Conservation (phyloP, 2,888 invertebrate species). For the Chironomus tentans region DNA sequence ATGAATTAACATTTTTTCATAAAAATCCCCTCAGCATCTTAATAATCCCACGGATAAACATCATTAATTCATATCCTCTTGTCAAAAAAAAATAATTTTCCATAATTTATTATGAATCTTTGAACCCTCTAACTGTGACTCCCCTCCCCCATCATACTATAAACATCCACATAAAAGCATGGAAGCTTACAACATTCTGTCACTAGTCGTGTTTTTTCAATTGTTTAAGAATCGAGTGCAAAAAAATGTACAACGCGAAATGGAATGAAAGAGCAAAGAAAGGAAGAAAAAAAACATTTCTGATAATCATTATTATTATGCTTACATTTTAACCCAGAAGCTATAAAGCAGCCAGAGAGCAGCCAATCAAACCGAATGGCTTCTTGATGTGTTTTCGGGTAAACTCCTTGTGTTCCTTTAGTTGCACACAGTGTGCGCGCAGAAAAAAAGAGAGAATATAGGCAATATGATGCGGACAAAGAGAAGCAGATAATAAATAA, state of each 20-base stretch:
- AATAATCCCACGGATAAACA: too few species aligned
- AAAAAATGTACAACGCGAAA: neutral
- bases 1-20: too few species aligned
- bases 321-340: slow-evolving; percentile 24
- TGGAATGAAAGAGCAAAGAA: neutral
- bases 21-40: too few species aligned
- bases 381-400: slow-evolving; percentile 12
- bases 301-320: slow-evolving; percentile 24
- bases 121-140: too few species aligned
- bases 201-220: neutral
- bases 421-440: neutral
- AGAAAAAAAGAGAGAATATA: neutral
- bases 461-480: neutral
- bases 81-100: too few species aligned
- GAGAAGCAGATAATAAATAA: slow-evolving; percentile 7
- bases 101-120: too few species aligned
- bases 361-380: slow-evolving; percentile 22
- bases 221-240: slow-evolving; percentile 6
- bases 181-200: too few species aligned
- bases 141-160: too few species aligned
- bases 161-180: too few species aligned
- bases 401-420: neutral
- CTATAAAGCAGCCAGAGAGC: slow-evolving; percentile 20
- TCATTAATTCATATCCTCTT: too few species aligned
- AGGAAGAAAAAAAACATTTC: neutral